Evolutionary conservation across 1,140 invertebrate species (phyloP).

Genomic region (Zaprionus africanus): DNA sequence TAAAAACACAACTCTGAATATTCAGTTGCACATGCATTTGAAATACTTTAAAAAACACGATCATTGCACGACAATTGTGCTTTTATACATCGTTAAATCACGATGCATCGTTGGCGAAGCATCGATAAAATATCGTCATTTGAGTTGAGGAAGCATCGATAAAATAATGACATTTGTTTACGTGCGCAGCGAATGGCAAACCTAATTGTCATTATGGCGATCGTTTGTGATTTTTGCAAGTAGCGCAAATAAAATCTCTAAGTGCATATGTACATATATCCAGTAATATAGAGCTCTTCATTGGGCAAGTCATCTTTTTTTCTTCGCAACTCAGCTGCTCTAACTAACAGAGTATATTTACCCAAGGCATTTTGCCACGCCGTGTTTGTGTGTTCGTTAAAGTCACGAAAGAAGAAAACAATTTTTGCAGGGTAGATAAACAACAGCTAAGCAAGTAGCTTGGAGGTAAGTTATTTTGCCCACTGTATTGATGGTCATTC

Average conservation of each 20-base stretch:
- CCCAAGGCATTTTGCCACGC: not conserved
- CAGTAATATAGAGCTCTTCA: not conserved
- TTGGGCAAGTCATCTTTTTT: not conserved
- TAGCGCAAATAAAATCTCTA: not conserved
- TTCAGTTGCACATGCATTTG: too few species aligned
- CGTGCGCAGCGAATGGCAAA: not conserved
- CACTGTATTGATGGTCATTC: slow-evolving; percentile 40
- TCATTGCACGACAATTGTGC: too few species aligned
- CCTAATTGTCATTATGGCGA: not conserved
- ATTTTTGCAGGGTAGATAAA: not conserved
- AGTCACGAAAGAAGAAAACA: not conserved
- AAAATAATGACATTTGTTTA: not conserved
- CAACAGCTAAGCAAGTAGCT: not conserved
- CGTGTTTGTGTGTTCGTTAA: not conserved
- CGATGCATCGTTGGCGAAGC: not conserved
- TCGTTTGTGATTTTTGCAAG: not conserved
- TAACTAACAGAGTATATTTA: not conserved
- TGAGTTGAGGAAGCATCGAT: not conserved
- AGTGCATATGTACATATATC: too few species aligned
- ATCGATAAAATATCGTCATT: not conserved
- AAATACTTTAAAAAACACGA: too few species aligned
- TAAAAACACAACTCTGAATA: too few species aligned
- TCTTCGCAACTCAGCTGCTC: not conserved
- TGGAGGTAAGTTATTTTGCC: not conserved
- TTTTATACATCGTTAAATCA: too few species aligned